Percentiles rank a stretch among this genome's conserved stretches.
Evolutionary conservation across 2,797 vertebrate genomes (phyloP).

Genomic region (Lemur catta): DNA sequence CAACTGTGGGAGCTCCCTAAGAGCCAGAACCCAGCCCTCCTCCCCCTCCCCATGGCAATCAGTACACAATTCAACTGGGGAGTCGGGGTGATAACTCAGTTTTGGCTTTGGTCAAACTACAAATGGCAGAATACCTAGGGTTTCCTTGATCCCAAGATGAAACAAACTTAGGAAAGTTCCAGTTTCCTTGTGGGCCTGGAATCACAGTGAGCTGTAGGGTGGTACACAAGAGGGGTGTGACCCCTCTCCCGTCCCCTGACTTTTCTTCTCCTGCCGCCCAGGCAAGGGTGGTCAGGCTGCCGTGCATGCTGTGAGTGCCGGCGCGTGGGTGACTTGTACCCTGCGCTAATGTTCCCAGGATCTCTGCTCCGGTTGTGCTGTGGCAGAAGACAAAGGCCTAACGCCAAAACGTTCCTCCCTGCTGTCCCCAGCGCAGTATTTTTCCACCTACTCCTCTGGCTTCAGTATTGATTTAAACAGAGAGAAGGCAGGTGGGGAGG

Average conservation of each 20-base stretch:
- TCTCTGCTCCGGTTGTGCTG: background rate
- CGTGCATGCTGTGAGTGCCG: background rate
- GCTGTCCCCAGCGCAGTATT: background rate
- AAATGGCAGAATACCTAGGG: background rate
- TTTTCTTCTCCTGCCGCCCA: background rate
- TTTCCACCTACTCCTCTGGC: slow-evolving; percentile 49
- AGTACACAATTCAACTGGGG: background rate
- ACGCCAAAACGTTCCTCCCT: background rate
- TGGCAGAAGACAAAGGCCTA: background rate
- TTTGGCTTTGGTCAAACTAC: background rate
- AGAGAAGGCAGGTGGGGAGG: slow-evolving; percentile 9
- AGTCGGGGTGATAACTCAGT: background rate
- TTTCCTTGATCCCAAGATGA: background rate
- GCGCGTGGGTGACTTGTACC: background rate
- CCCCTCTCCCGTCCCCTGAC: background rate
- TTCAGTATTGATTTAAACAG: slow-evolving; percentile 48
- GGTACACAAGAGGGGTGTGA: background rate
- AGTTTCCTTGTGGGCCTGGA: background rate
- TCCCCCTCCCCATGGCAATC: accelerated
- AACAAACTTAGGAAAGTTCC: background rate
- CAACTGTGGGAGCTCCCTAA: too few relatives aligned
- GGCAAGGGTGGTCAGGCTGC: background rate
- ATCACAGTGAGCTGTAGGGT: background rate
- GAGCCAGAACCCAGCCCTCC: background rate
- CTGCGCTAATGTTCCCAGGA: background rate